Conservation (phyloP, 2,113 vertebrate genomes). For the Azemiops feae region DNA sequence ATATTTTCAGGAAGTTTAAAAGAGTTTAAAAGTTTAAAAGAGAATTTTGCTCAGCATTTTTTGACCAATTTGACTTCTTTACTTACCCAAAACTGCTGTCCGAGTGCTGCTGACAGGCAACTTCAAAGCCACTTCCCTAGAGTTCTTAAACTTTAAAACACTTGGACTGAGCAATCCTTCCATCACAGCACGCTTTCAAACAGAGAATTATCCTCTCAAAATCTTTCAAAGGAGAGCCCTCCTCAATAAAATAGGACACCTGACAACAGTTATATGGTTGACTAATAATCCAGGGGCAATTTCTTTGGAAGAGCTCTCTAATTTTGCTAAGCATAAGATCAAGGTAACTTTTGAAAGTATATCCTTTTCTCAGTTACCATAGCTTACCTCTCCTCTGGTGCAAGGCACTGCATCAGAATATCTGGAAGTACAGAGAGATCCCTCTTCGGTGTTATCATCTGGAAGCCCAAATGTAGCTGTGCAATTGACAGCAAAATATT, state of each 20-base stretch:
- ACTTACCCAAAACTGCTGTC: background rate
- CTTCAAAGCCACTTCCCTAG: background rate
- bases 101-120: background rate
- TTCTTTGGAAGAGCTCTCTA: background rate
- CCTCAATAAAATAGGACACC: background rate
- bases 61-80: background rate
- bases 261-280: background rate
- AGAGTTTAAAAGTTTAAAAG: background rate
- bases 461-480: constrained; percentile 77
- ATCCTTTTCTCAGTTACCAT: constrained; percentile 1
- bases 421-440: constrained; percentile 82
- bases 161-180: background rate
- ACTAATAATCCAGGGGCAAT: background rate
- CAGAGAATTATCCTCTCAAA: background rate
- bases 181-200: background rate
- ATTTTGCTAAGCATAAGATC: background rate
- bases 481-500: constrained; percentile 84
- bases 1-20: background rate
- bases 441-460: constrained; percentile 75
- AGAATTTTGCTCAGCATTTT: background rate
- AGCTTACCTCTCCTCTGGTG: constrained; percentile 83
- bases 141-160: background rate
- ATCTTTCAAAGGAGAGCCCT: background rate
- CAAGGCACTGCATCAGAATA: constrained; percentile 80
- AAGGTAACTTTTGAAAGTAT: background rate